Conservation (phyloP, 2,113 vertebrate genomes). For the Microcebus jonahi region DNA sequence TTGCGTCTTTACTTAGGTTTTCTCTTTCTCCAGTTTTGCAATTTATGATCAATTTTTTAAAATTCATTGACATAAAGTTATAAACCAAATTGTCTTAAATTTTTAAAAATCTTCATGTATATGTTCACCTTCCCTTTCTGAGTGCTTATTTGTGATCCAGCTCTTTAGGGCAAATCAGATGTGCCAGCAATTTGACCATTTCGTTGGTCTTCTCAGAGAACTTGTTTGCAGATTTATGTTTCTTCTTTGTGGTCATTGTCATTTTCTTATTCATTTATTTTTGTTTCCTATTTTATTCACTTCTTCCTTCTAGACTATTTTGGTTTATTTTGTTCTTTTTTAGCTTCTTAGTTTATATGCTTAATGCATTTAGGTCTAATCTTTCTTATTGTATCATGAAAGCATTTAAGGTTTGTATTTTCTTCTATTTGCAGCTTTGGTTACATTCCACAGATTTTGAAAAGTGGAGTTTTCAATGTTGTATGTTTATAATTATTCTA, state of each 20-base stretch:
- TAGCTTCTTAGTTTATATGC: neutral
- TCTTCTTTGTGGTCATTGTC: neutral
- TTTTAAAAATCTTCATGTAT: neutral
- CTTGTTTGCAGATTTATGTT: neutral
- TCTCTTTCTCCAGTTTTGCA: neutral
- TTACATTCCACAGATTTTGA: neutral
- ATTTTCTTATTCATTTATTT: neutral
- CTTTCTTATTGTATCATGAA: neutral
- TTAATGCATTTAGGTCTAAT: neutral
- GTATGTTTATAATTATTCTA: neutral
- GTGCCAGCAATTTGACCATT: neutral
- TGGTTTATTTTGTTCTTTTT: neutral
- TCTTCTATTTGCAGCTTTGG: neutral
- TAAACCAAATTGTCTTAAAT: neutral
- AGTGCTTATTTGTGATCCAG: neutral
- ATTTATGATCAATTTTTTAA: neutral
- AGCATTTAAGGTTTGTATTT: neutral
- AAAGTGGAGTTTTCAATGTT: neutral
- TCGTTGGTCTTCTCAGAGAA: neutral
- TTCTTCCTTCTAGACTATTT: neutral
- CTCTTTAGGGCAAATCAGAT: neutral
- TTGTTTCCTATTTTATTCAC: constrained; percentile 15
- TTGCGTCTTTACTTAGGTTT: neutral
- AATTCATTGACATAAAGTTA: neutral
- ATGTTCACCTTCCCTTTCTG: neutral